Percentiles rank a stretch among this genome's conserved stretches.
Evolutionary conservation across 2,113 vertebrate species (phyloP).

Genomic region (Uria lomvia): DNA sequence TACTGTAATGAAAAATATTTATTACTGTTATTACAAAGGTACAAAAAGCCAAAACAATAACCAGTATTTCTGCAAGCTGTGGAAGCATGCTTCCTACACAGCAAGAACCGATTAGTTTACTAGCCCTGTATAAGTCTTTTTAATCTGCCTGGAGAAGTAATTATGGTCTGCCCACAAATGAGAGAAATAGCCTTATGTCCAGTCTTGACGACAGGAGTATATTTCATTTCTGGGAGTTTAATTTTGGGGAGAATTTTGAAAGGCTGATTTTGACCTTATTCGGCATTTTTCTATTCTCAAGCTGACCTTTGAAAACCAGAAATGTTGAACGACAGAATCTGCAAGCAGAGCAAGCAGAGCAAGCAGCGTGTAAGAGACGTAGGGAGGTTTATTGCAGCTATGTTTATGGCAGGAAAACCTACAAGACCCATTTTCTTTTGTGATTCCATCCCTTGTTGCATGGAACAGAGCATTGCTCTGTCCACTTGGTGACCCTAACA

Average conservation of each 20-base stretch:
- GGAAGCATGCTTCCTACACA: neutral
- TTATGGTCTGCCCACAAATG: neutral
- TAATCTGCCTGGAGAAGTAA: neutral
- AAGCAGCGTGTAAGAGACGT: neutral
- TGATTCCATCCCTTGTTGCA: neutral
- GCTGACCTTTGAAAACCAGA: neutral
- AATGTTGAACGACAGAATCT: neutral
- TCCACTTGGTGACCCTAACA: neutral
- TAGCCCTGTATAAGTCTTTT: neutral
- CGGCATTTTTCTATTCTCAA: neutral
- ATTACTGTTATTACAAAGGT: neutral
- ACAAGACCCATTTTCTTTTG: neutral
- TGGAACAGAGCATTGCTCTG: neutral
- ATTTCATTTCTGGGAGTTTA: neutral
- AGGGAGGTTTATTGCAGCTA: neutral
- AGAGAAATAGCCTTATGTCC: neutral
- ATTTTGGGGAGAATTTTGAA: neutral
- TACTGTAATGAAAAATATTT: neutral
- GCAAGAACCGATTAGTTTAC: neutral
- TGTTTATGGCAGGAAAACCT: neutral
- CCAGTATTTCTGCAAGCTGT: neutral
- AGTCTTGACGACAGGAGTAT: neutral
- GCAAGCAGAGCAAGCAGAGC: neutral
- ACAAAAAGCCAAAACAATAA: neutral
- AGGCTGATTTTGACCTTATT: neutral